Conservation (phyloP, 2,888 invertebrate genomes). For the Conchocele bisecta region DNA sequence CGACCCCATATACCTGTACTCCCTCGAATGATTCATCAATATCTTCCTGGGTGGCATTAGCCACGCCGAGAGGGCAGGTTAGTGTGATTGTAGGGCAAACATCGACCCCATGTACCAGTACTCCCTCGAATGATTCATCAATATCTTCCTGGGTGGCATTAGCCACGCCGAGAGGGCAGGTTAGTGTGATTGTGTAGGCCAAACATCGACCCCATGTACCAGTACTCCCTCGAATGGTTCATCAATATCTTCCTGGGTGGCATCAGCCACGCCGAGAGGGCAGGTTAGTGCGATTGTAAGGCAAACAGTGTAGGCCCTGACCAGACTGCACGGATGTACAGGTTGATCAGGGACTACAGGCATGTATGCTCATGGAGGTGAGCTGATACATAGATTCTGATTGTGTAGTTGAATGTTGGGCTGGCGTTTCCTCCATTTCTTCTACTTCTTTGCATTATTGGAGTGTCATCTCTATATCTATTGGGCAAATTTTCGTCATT, state of each 20-base stretch:
- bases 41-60: slow-evolving; percentile 82
- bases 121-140: slow-evolving; percentile 83
- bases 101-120: slow-evolving; percentile 84
- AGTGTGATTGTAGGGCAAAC: too few species aligned
- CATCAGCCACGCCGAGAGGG: slow-evolving; percentile 82
- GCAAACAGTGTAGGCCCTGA: too few species aligned
- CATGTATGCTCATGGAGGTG: too few species aligned
- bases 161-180: slow-evolving; percentile 82
- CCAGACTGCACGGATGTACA: too few species aligned
- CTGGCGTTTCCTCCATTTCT: too few species aligned
- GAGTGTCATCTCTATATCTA: too few species aligned
- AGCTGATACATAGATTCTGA: too few species aligned
- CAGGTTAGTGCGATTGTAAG: slow-evolving; percentile 80
- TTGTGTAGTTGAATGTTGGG: too few species aligned
- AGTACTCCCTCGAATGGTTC: slow-evolving; percentile 84
- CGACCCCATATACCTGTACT: slow-evolving; percentile 84
- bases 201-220: slow-evolving; percentile 83
- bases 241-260: slow-evolving; percentile 82
- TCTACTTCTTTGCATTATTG: too few species aligned
- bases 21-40: slow-evolving; percentile 83
- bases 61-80: slow-evolving; percentile 82
- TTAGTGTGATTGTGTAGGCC: too few species aligned
- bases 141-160: slow-evolving; percentile 82
- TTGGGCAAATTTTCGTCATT: too few species aligned
- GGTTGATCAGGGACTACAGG: too few species aligned